A percentile compares a stretch with the other conserved stretches of the same genome.
Conservation (phyloP, 2,113 vertebrate species). For the Hassar affinis region DNA sequence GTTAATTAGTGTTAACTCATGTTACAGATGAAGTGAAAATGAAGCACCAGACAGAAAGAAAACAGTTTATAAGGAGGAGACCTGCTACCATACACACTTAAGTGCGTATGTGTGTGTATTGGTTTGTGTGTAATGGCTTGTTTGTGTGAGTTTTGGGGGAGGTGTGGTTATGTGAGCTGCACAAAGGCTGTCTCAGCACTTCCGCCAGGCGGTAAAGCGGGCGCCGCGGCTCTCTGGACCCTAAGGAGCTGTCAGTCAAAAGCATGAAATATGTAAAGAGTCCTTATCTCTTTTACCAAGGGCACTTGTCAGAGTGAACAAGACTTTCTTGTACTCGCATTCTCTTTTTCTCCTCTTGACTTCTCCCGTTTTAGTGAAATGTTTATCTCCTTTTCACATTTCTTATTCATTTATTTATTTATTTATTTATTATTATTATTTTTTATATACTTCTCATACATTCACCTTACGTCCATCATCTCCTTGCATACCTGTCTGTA, state of each 20-base stretch:
- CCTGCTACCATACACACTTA: not conserved
- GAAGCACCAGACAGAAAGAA: not conserved
- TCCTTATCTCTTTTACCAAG: slow-evolving; percentile 57
- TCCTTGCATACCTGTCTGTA: slow-evolving; percentile 12
- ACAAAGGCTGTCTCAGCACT: slow-evolving; percentile 32
- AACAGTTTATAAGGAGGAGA: slow-evolving; percentile 5
- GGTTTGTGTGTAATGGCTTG: not conserved
- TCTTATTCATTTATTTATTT: slow-evolving; percentile 20
- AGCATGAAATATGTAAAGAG: slow-evolving; percentile 72
- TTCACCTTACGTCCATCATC: not conserved
- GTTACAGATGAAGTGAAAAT: slow-evolving; percentile 26
- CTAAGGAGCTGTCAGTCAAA: slow-evolving; percentile 60
- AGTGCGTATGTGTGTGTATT: slow-evolving; percentile 14
- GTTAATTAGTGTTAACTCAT: not conserved
- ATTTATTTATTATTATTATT: too few species aligned
- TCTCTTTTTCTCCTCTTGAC: slow-evolving; percentile 4
- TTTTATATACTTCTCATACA: not conserved
- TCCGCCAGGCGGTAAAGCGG: slow-evolving; percentile 51
- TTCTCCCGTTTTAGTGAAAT: not conserved
- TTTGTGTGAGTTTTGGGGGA: slow-evolving; percentile 24
- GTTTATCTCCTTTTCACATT: slow-evolving; percentile 8
- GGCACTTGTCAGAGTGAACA: slow-evolving; percentile 39
- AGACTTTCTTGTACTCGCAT: slow-evolving; percentile 29
- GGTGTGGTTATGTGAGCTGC: slow-evolving; percentile 39
- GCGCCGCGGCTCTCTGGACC: slow-evolving; percentile 52